Evolutionary conservation across 2,113 vertebrate species (phyloP), one percentile per base, ranked within the genome.

Genomic region (Merops nubicus): DNA sequence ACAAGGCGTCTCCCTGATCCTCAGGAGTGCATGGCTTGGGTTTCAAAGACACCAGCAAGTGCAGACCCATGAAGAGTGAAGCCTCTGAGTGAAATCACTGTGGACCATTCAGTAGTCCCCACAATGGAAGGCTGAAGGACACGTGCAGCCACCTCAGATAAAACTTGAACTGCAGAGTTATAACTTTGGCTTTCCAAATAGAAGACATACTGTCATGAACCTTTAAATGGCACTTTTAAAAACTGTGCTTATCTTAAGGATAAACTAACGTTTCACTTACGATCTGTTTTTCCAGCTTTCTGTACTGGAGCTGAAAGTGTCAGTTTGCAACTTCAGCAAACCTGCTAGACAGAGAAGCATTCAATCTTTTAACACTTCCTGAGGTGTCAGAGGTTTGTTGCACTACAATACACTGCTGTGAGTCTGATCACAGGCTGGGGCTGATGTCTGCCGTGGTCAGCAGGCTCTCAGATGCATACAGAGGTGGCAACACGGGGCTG

Each of bases 361-460:
- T 29, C 26, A 4, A 36, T 33, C 21, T 75, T 90, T 76, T 36
- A 28, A 53, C 76, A 45, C 18, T 25, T 51, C 22, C 21, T 13
- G 33, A 47, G 29, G 25, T 12, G 14, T 28, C 25, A 9, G 68
- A 31, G 20, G 17, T 47, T 78, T 15, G 53, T 68, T 50, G 56
- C 60, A 17, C 8, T 21, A n/a, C 15, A 51, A 34, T 10, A 12
- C 17, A 4, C 53, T 67, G 34, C 29, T 36, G 13, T 9, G 28
- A 48, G 34, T 4, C 47, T 28, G 20, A 40, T 28, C 20, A 19
- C 16, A 56, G 47, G 36, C 47, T 62, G 42, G 36, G 53, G 34
- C 14, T 47, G 63, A 29, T 4, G 8, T 11, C 68, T 0, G 0
- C 65, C 17, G 7, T 2, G 12, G 47, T 62, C 29, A 19, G 17